A percentile compares a stretch with the other conserved stretches of the same genome.
phyloP scores from a whole-genome alignment of 2,888 invertebrate species.

The Pristionchus entomophagus region DNA sequence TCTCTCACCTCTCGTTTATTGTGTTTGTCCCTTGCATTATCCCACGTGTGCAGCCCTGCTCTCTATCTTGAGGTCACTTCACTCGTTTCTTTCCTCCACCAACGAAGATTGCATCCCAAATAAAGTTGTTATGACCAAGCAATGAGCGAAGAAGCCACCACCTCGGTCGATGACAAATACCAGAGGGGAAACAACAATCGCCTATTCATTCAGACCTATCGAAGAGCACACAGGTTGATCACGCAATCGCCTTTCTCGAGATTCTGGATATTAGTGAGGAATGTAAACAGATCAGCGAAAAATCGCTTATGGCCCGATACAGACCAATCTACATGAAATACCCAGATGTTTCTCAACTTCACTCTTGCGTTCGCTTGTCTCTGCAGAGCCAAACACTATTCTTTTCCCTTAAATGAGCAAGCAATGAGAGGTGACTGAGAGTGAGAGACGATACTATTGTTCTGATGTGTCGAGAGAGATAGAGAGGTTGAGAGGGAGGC shows the following conservation, averaged over 20 bases:
- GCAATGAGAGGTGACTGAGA: slow-evolving; percentile 23
- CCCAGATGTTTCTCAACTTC: too few relatives aligned
- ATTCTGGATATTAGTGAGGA: not conserved
- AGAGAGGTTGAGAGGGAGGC: not conserved
- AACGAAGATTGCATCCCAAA: not conserved
- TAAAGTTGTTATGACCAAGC: not conserved
- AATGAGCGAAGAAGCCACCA: not conserved
- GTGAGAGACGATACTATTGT: slow-evolving; percentile 43
- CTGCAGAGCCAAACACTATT: too few relatives aligned
- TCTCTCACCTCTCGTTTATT: not conserved
- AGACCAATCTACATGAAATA: not conserved
- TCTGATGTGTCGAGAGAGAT: slow-evolving; percentile 41
- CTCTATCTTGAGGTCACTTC: not conserved
- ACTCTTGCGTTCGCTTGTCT: too few relatives aligned
- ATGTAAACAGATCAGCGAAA: too few relatives aligned
- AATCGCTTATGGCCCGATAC: not conserved
- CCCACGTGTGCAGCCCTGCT: not conserved
- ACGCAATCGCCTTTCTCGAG: not conserved
- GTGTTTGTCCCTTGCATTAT: slow-evolving; percentile 29
- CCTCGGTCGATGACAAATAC: too few relatives aligned
- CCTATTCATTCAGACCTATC: too few relatives aligned
- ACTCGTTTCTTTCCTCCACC: not conserved
- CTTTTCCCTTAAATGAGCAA: not conserved
- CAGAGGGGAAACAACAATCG: too few relatives aligned
- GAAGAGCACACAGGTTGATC: not conserved